Conservation (phyloP, 2,888 invertebrate species). For the Notodonta dromedarius region DNA sequence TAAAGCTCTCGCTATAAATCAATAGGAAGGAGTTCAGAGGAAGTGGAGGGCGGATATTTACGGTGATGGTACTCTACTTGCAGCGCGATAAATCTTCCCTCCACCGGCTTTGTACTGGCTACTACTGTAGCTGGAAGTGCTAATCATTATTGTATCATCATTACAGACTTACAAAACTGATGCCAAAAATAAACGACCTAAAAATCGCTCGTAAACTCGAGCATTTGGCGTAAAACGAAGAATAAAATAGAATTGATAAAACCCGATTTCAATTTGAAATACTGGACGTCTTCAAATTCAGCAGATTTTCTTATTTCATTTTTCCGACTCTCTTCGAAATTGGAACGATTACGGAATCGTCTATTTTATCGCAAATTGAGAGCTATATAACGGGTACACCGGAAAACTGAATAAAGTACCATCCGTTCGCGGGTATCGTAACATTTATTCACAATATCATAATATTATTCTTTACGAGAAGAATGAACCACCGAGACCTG, state of each 20-base stretch:
- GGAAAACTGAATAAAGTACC: slow-evolving; percentile 27
- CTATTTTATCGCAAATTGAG: slow-evolving; percentile 30
- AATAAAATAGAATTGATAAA: slow-evolving; percentile 7
- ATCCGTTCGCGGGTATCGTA: slow-evolving; percentile 33
- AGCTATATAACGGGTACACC: slow-evolving; percentile 28
- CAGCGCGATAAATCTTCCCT: slow-evolving; percentile 65
- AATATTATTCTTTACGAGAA: slow-evolving; percentile 46
- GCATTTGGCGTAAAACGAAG: slow-evolving; percentile 2
- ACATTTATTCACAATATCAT: slow-evolving; percentile 40
- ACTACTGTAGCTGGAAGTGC: slow-evolving; percentile 59
- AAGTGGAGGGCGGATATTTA: slow-evolving; percentile 76
- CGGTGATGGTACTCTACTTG: slow-evolving; percentile 64
- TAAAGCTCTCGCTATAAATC: slow-evolving; percentile 78
- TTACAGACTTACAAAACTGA: slow-evolving; percentile 19
- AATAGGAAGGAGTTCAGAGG: slow-evolving; percentile 74
- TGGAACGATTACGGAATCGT: slow-evolving; percentile 23
- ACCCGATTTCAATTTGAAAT: slow-evolving; percentile 2
- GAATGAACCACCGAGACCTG: slow-evolving; percentile 45
- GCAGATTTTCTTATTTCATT: slow-evolving; percentile 1
- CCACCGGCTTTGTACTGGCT: slow-evolving; percentile 62
- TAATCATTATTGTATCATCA: slow-evolving; percentile 50
- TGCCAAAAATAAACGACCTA: slow-evolving; percentile 18
- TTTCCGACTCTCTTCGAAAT: slow-evolving; percentile 17
- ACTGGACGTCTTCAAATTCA: slow-evolving; percentile 4
- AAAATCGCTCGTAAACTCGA: slow-evolving; percentile 18